Evolutionary conservation across 2,888 invertebrate genomes (phyloP).

Genomic region (Drepana falcataria): DNA sequence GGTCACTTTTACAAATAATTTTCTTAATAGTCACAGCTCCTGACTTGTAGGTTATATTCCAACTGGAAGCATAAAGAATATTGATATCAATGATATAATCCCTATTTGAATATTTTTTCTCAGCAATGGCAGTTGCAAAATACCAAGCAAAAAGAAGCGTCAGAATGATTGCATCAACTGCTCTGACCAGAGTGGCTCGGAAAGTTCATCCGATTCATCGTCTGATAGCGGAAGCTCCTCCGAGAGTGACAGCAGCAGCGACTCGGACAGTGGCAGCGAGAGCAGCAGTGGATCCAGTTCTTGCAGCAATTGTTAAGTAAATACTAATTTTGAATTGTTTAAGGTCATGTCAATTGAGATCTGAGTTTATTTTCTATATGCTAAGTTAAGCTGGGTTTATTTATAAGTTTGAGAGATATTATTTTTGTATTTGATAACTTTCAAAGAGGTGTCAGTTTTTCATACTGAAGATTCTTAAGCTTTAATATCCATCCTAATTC

Average conservation of each 20-base stretch:
- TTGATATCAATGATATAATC: background rate
- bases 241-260: constrained; percentile 44
- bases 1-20: too few species aligned
- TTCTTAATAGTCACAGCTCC: too few species aligned
- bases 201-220: constrained; percentile 49
- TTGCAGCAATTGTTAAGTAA: constrained; percentile 37
- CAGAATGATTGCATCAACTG: constrained; percentile 43
- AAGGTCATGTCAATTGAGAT: background rate
- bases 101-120: constrained; percentile 3
- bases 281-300: constrained; percentile 45
- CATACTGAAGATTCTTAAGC: too few species aligned
- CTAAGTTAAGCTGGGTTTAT: background rate
- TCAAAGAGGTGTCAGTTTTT: too few species aligned
- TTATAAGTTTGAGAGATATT: background rate
- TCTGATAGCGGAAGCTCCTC: constrained; percentile 52
- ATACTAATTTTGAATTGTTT: background rate
- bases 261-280: constrained; percentile 50
- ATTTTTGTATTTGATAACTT: background rate
- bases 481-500: too few species aligned
- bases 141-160: constrained; percentile 62
- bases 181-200: constrained; percentile 49
- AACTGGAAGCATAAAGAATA: too few species aligned
- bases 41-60: too few species aligned
- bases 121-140: constrained; percentile 59
- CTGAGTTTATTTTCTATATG: background rate